phyloP scores from a whole-genome alignment of 2,797 vertebrate species.

The Capromys pilorides region DNA sequence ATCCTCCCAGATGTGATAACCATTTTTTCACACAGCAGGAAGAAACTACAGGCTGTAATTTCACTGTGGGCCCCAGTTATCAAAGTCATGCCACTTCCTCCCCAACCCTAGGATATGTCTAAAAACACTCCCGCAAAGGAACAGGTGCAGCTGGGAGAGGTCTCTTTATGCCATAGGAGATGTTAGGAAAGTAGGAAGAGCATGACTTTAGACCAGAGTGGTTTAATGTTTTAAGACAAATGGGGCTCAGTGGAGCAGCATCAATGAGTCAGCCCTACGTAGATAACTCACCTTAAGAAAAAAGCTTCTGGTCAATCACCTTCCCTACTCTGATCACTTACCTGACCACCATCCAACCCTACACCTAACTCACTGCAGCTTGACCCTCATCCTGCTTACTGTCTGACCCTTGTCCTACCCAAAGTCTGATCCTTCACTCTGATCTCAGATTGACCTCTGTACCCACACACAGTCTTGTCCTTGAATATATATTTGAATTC shows the following conservation, averaged over 20 bases:
- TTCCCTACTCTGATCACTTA: not conserved
- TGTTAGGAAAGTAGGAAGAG: constrained; percentile 9
- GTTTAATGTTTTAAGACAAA: not conserved
- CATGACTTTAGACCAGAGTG: not conserved
- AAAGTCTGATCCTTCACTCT: not conserved
- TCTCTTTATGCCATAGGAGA: not conserved
- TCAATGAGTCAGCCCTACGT: not conserved
- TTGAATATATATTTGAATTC: not conserved
- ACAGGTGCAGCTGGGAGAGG: not conserved
- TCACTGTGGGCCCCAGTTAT: not conserved
- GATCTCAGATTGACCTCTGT: not conserved
- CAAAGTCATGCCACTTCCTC: constrained; percentile 50
- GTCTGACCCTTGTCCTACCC: not conserved
- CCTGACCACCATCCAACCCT: not conserved
- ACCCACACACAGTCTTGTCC: not conserved
- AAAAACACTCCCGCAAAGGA: not conserved
- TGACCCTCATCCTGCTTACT: not conserved
- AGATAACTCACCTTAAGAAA: not conserved
- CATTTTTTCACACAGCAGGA: constrained; percentile 27
- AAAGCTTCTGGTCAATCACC: not conserved
- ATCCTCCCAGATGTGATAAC: not conserved
- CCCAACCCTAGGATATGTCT: constrained; percentile 6
- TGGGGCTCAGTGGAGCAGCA: not conserved
- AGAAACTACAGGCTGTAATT: constrained; percentile 39
- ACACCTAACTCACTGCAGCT: not conserved